A percentile compares a stretch with the other conserved stretches of the same genome.
These are phyloP conservation scores for Argyrosomus regius DNA, from an alignment of 2,797 vertebrate species.

Conservation along the genomic window DNA sequence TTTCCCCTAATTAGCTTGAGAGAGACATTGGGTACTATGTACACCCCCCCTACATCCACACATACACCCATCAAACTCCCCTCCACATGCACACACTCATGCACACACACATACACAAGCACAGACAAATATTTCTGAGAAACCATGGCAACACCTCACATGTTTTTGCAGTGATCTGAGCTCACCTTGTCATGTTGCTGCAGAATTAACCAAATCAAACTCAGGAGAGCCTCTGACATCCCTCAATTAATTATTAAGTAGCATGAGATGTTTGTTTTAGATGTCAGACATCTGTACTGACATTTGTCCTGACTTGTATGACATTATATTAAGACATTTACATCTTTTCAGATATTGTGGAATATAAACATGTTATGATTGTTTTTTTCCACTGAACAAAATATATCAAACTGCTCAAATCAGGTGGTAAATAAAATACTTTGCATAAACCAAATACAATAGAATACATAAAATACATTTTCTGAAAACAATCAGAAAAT, in stretches of 20 bases:
- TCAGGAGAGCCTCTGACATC: conserved; percentile 32
- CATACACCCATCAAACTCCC: conserved; percentile 35
- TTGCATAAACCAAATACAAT: not conserved
- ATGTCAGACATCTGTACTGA: no score
- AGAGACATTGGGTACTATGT: conserved; percentile 67
- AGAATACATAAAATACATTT: no score
- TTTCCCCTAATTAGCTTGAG: conserved; percentile 83
- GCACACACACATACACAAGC: conserved; percentile 9
- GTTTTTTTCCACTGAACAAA: not conserved
- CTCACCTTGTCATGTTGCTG: conserved; percentile 53
- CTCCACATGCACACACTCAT: conserved; percentile 17
- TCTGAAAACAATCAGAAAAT: not conserved
- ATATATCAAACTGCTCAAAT: not conserved
- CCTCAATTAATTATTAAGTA: conserved; percentile 34
- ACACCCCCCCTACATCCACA: conserved; percentile 28
- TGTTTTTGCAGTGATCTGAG: conserved; percentile 44
- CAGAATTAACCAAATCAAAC: conserved; percentile 46
- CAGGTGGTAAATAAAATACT: not conserved
- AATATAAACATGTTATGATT: not conserved
- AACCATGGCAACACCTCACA: conserved; percentile 68
- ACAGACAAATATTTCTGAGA: conserved; percentile 46
- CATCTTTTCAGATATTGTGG: not conserved
- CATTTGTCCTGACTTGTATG: not conserved
- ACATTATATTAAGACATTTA: not conserved
- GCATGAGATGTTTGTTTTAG: conserved; percentile 1